Conservation (phyloP, 2,888 invertebrate species). For the Habroteleia sp. region DNA sequence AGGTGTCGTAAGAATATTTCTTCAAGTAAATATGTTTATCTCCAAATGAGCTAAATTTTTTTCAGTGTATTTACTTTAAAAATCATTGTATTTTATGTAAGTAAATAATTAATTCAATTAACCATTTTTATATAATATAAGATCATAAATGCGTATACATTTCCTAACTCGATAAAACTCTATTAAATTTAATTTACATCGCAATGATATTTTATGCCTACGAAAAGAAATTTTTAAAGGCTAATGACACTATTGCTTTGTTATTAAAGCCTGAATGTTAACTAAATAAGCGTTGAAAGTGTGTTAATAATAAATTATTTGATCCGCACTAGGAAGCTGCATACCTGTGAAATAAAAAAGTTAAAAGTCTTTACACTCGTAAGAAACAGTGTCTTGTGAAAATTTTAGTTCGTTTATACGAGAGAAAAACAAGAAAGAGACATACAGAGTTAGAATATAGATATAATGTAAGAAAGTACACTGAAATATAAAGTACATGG, state of each 20-base stretch:
- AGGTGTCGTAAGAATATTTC: no score
- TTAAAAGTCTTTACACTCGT: constrained; percentile 66
- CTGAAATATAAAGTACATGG: constrained; percentile 31
- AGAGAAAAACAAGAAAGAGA: constrained; percentile 39
- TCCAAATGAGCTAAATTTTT: no score
- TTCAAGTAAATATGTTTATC: no score
- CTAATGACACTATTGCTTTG: constrained; percentile 38
- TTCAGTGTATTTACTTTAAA: no score
- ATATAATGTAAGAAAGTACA: constrained; percentile 25
- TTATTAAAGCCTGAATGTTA: constrained; percentile 70
- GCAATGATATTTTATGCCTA: constrained; percentile 22
- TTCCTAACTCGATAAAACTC: no score
- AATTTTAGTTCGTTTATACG: constrained; percentile 39
- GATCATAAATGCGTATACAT: no score
- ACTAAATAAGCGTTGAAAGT: constrained; percentile 71
- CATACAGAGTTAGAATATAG: constrained; percentile 33
- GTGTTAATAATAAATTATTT: constrained; percentile 69
- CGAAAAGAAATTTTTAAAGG: constrained; percentile 26
- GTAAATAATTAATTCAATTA: no score
- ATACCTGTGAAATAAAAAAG: constrained; percentile 77
- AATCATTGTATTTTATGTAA: no score
- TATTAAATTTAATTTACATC: no score
- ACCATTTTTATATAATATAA: no score
- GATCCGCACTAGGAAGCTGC: constrained; percentile 76
- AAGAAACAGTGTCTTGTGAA: constrained; percentile 38